phyloP scores from a whole-genome alignment of 2,797 vertebrate genomes.

The Notamacropus eugenii region DNA sequence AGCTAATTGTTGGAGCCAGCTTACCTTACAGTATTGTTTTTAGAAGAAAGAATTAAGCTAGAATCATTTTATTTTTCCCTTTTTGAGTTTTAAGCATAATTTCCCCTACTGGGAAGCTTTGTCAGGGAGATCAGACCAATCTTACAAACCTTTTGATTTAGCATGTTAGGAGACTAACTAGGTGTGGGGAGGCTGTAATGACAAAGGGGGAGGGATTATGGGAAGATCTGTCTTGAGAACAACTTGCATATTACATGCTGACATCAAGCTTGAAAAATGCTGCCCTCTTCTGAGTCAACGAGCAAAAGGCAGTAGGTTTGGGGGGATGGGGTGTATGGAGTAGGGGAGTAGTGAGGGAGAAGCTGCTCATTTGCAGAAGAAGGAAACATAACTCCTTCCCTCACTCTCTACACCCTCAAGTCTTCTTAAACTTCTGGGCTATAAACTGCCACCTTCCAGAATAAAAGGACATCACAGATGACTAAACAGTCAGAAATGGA shows the following conservation, averaged over 20 bases:
- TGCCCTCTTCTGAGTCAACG: constrained; percentile 85
- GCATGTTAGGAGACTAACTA: constrained; percentile 34
- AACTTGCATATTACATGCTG: constrained; percentile 78
- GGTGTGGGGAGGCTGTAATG: not conserved
- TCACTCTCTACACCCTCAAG: constrained; percentile 64
- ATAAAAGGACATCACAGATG: constrained; percentile 50
- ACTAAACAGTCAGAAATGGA: constrained; percentile 52
- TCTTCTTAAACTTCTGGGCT: constrained; percentile 65
- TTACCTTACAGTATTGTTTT: not conserved
- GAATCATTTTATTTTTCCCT: constrained; percentile 18
- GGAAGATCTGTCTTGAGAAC: constrained; percentile 33
- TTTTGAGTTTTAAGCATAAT: constrained; percentile 16
- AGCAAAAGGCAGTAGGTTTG: constrained; percentile 75
- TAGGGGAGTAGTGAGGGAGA: not conserved
- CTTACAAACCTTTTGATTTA: constrained; percentile 56
- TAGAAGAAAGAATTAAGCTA: constrained; percentile 18
- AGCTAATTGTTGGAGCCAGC: not conserved
- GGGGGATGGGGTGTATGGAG: not conserved
- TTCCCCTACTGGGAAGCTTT: constrained; percentile 48
- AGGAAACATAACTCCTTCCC: constrained; percentile 43
- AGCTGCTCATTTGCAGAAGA: constrained; percentile 77
- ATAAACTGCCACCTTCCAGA: constrained; percentile 44
- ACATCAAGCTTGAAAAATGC: constrained; percentile 82
- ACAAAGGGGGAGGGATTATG: not conserved
- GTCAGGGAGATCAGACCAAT: constrained; percentile 42